Conservation (phyloP, 1,140 invertebrate genomes). For the Drosophila santomea region DNA sequence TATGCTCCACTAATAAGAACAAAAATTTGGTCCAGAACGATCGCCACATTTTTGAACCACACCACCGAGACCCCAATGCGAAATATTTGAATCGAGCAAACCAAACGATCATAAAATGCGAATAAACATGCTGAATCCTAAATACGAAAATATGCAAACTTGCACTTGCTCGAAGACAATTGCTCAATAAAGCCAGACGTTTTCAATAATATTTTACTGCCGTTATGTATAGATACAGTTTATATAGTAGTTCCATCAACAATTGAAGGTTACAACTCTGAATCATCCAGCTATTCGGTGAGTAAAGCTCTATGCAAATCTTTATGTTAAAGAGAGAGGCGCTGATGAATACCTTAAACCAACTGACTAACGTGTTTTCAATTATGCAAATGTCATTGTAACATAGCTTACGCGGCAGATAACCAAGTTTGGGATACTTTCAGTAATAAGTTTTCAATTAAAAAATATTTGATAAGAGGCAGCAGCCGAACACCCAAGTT, state of each 20-base stretch:
- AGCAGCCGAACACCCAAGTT: slow-evolving; percentile 36
- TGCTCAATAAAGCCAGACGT: slow-evolving; percentile 15
- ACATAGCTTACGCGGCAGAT: slow-evolving; percentile 30
- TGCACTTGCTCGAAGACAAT: slow-evolving; percentile 62
- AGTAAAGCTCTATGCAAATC: slow-evolving; percentile 65
- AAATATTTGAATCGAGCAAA: slow-evolving; percentile 28
- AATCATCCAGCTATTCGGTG: slow-evolving; percentile 41
- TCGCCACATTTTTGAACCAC: slow-evolving; percentile 43
- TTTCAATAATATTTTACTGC: slow-evolving; percentile 24
- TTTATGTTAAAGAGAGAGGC: not conserved
- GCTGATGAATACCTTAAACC: slow-evolving; percentile 42
- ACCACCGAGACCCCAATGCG: slow-evolving; percentile 10
- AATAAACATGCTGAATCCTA: slow-evolving; percentile 58
- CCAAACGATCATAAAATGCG: slow-evolving; percentile 59
- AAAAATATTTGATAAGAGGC: slow-evolving; percentile 47
- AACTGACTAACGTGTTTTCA: slow-evolving; percentile 42
- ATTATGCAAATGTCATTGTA: slow-evolving; percentile 48
- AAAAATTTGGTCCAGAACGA: slow-evolving; percentile 49
- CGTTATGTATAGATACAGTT: not conserved
- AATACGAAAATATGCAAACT: slow-evolving; percentile 65
- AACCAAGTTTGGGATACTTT: slow-evolving; percentile 45
- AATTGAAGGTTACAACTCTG: slow-evolving; percentile 37
- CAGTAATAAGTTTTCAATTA: slow-evolving; percentile 52
- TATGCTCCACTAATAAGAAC: slow-evolving; percentile 52
- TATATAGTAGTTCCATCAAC: not conserved